A percentile compares a stretch with the other conserved stretches of the same genome.
Evolutionary conservation across 2,888 invertebrate genomes (phyloP).

Genomic region (Agrochola circellaris): DNA sequence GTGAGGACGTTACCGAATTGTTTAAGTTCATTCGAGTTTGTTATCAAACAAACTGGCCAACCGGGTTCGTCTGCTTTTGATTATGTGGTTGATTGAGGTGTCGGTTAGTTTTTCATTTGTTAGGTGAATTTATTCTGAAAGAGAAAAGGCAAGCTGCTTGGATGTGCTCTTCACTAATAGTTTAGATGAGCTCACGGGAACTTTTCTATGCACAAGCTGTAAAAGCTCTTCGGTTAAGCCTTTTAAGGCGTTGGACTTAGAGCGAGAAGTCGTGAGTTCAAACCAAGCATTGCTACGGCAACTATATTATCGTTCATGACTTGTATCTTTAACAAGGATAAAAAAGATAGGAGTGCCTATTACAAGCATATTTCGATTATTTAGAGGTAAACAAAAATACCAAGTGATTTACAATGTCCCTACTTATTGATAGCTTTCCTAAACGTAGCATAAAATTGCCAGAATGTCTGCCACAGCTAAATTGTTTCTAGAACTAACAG

Average conservation of each 20-base stretch:
- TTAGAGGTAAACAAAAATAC: no score
- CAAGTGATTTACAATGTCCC: no score
- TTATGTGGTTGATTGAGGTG: slow-evolving; percentile 27
- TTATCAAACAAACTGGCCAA: slow-evolving; percentile 39
- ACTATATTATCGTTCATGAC: no score
- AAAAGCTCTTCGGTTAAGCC: background rate
- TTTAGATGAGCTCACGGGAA: background rate
- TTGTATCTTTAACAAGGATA: no score
- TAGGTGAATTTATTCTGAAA: background rate
- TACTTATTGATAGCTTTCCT: background rate
- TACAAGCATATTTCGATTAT: background rate
- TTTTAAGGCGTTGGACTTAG: no score
- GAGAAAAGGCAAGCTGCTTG: background rate
- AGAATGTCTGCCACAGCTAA: background rate
- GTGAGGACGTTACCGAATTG: slow-evolving; percentile 21
- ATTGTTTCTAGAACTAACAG: background rate
- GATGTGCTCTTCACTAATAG: background rate
- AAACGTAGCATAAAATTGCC: background rate
- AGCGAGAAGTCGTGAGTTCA: background rate
- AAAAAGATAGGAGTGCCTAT: background rate
- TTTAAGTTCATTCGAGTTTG: slow-evolving; percentile 31
- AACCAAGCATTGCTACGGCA: background rate
- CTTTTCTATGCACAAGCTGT: background rate
- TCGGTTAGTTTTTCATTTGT: background rate
- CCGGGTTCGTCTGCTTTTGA: slow-evolving; percentile 17